Evolutionary conservation across 2,797 vertebrate genomes (phyloP).

Genomic region (Myioborus miniatus): DNA sequence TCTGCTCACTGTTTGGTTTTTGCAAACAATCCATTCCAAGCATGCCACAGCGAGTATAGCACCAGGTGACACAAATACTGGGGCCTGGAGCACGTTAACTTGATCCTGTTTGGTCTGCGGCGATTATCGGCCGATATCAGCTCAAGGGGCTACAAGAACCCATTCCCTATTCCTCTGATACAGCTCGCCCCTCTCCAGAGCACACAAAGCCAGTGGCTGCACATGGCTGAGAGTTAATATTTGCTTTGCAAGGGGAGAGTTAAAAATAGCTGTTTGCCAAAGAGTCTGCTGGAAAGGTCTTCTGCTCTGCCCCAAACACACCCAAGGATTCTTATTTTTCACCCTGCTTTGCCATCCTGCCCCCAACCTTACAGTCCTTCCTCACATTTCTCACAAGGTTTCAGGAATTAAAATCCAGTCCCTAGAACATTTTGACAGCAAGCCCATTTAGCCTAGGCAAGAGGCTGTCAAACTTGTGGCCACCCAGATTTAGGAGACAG

Average conservation of each 20-base stretch:
- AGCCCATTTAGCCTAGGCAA: background rate
- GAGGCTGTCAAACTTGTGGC: background rate
- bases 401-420: background rate
- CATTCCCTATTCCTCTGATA: background rate
- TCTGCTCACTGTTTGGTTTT: background rate
- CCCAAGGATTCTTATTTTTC: background rate
- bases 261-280: slow-evolving; percentile 56
- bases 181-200: background rate
- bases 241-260: slow-evolving; percentile 51
- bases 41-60: slow-evolving; percentile 39
- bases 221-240: slow-evolving; percentile 58
- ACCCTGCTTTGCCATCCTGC: background rate
- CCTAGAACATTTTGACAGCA: background rate
- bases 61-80: slow-evolving; percentile 28
- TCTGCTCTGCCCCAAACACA: background rate
- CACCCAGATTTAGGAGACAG: background rate
- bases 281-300: background rate
- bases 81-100: background rate
- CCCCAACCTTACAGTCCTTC: background rate
- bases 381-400: background rate
- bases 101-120: slow-evolving; percentile 27
- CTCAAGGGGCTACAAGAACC: slow-evolving; percentile 10
- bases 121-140: background rate
- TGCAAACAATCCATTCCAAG: slow-evolving; percentile 65
- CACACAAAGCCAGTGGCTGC: slow-evolving; percentile 16